phyloP scores from a whole-genome alignment of 2,113 vertebrate genomes.

The Boleophthalmus pectinirostris region DNA sequence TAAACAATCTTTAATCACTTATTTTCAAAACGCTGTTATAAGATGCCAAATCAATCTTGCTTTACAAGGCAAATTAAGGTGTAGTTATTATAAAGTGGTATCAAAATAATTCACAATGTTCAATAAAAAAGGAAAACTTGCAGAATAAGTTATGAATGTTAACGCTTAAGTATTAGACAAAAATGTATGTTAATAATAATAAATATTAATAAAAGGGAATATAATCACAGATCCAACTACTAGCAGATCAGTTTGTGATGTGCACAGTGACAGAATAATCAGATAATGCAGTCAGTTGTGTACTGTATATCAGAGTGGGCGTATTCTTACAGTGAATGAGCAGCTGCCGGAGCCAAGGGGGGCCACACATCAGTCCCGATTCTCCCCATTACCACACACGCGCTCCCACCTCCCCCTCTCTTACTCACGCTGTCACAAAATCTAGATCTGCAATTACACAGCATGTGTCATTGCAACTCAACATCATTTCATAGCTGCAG shows the following conservation, averaged over 20 bases:
- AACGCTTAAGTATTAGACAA: background rate
- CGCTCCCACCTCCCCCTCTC: background rate
- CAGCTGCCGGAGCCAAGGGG: conserved; percentile 65
- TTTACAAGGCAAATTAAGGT: too few species aligned
- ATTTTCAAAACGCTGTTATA: too few species aligned
- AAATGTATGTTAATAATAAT: background rate
- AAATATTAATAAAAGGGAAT: background rate
- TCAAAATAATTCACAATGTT: too few species aligned
- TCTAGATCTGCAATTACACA: conserved; percentile 68
- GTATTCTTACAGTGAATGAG: conserved; percentile 32
- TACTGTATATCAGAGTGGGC: background rate
- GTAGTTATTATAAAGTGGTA: too few species aligned
- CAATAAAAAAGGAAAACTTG: background rate
- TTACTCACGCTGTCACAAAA: conserved; percentile 54
- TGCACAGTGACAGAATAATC: background rate
- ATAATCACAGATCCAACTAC: background rate
- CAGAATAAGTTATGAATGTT: background rate
- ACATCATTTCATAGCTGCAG: conserved; percentile 46
- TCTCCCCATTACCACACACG: conserved; percentile 48
- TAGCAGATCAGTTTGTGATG: background rate
- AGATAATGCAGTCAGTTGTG: background rate
- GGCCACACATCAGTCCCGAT: conserved; percentile 59
- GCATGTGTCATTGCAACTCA: conserved; percentile 58
- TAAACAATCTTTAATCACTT: too few species aligned
- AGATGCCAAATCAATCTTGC: too few species aligned